Conservation (phyloP, 2,797 vertebrate genomes). For the Odontamblyopus rebecca region DNA sequence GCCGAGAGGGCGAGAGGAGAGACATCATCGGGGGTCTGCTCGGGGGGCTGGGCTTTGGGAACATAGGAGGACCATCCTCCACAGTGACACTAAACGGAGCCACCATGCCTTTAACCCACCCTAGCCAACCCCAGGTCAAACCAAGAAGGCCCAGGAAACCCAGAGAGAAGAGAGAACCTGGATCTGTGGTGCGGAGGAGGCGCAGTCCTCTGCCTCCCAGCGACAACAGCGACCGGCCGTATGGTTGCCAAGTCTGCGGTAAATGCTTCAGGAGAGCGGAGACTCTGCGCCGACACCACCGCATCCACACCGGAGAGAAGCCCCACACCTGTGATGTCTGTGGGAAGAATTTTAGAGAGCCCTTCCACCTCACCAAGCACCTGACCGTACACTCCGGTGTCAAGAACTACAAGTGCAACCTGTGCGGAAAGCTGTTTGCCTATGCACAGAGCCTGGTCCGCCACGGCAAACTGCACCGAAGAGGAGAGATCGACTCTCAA, state of each 20-base stretch:
- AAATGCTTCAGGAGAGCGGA: conserved; percentile 88
- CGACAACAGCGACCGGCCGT: conserved; percentile 76
- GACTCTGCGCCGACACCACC: conserved; percentile 88
- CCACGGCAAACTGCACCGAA: conserved; percentile 88
- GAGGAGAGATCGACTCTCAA: conserved; percentile 74
- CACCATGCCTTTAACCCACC: conserved; percentile 78
- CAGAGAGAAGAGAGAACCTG: conserved; percentile 72
- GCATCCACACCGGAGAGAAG: conserved; percentile 93
- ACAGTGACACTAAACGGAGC: conserved; percentile 74
- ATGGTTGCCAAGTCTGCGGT: conserved; percentile 82
- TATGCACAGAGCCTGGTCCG: conserved; percentile 93
- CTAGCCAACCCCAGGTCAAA: conserved; percentile 69
- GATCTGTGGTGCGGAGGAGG: conserved; percentile 63
- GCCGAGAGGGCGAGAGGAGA: conserved; percentile 75
- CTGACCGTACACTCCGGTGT: conserved; percentile 91
- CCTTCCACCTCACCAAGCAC: conserved; percentile 94
- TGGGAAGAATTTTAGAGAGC: conserved; percentile 91
- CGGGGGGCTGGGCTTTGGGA: conserved; percentile 80
- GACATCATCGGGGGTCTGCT: conserved; percentile 82
- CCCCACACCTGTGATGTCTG: conserved; percentile 90
- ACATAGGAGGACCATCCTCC: conserved; percentile 73
- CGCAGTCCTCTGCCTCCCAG: conserved; percentile 68
- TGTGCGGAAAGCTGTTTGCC: conserved; percentile 92
- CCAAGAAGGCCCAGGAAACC: conserved; percentile 74
- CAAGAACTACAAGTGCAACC: conserved; percentile 91